A percentile compares a stretch with the other conserved stretches of the same genome.
phyloP scores from a whole-genome alignment of 2,797 vertebrate species.

The Phoebastria nigripes region DNA sequence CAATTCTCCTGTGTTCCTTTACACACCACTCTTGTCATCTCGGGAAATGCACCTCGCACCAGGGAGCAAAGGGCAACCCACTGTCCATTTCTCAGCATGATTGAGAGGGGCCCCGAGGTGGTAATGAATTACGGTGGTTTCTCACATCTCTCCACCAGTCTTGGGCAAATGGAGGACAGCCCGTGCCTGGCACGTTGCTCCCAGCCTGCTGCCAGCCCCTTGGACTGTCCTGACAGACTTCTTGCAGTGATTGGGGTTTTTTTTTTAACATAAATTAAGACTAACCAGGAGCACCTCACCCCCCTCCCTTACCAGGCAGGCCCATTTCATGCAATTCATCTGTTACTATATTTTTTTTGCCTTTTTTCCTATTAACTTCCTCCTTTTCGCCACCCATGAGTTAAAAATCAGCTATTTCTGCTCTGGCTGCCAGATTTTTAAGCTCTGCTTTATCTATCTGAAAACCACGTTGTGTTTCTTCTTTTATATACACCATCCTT shows the following conservation, averaged over 20 bases:
- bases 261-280: not conserved
- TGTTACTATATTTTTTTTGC: fast-evolving
- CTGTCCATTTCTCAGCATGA: not conserved
- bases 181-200: not conserved
- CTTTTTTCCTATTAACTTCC: fast-evolving
- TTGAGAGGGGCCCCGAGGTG: not conserved
- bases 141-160: not conserved
- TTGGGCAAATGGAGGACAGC: not conserved
- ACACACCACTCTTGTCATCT: not conserved
- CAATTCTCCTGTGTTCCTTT: not conserved
- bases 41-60: not conserved
- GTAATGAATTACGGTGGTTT: not conserved
- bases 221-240: not conserved
- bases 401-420: not conserved
- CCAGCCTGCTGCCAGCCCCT: not conserved
- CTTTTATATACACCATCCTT: not conserved
- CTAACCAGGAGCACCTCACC: not conserved
- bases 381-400: not conserved
- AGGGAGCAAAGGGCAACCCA: not conserved
- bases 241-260: not conserved
- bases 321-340: not conserved
- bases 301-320: not conserved
- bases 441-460: not conserved
- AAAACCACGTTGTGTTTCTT: not conserved
- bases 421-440: not conserved